A percentile compares a stretch with the other conserved stretches of the same genome.
Conservation (phyloP, 1,140 invertebrate species). For the Tetraneura akinire region DNA sequence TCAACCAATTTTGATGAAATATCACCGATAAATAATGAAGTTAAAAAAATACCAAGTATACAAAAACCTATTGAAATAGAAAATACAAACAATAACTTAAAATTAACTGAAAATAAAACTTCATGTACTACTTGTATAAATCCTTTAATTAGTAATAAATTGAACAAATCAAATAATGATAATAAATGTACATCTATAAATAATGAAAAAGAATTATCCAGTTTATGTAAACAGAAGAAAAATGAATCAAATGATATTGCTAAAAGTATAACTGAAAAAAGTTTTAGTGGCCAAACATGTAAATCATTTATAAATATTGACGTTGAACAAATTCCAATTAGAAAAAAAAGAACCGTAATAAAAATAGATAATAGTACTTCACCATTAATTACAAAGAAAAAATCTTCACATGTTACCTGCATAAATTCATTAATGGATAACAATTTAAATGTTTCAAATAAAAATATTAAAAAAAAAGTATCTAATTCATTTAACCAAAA, state of each 20-base stretch:
- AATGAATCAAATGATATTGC: background rate
- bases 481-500: too few species aligned
- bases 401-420: background rate
- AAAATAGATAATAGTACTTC: too few species aligned
- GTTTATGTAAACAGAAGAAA: background rate
- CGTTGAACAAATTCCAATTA: slow-evolving; percentile 12
- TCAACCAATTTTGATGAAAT: background rate
- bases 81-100: background rate
- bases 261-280: too few species aligned
- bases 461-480: background rate
- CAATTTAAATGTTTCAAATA: background rate
- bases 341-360: background rate
- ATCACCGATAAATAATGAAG: slow-evolving; percentile 17
- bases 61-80: background rate
- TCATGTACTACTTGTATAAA: background rate
- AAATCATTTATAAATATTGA: slow-evolving; percentile 18
- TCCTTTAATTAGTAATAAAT: background rate
- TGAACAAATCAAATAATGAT: background rate
- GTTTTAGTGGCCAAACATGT: background rate
- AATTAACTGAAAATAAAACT: background rate
- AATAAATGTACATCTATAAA: background rate
- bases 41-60: background rate
- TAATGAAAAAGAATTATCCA: background rate
- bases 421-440: background rate
- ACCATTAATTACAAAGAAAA: background rate